Evolutionary conservation across 2,888 invertebrate genomes (phyloP).

Genomic region (Tenthredo livida): DNA sequence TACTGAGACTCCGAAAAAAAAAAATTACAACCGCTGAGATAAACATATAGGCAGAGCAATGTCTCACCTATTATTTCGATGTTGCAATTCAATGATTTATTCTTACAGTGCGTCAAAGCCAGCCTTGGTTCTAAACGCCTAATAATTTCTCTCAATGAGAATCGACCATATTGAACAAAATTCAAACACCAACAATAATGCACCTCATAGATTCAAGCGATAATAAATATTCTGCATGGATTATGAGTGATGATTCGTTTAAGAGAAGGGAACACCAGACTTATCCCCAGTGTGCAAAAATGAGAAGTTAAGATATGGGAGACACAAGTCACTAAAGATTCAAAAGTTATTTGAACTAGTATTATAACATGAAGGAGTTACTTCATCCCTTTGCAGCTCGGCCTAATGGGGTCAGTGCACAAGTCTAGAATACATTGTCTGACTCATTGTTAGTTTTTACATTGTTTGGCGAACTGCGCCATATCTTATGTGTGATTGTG

Average conservation of each 20-base stretch:
- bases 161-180: not conserved
- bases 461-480: not conserved
- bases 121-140: not conserved
- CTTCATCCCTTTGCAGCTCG: not conserved
- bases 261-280: not conserved
- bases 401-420: not conserved
- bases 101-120: not conserved
- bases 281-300: not conserved
- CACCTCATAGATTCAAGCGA: not conserved
- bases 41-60: slow-evolving; percentile 24
- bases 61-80: slow-evolving; percentile 2
- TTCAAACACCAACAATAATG: not conserved
- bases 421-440: not conserved
- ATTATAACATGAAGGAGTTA: not conserved
- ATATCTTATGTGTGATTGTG: not conserved
- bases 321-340: not conserved
- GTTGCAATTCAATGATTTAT: slow-evolving; percentile 26
- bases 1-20: not conserved
- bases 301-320: not conserved
- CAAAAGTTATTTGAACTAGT: not conserved
- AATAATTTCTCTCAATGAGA: not conserved
- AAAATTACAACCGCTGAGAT: slow-evolving; percentile 5
- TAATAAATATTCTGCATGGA: no score
- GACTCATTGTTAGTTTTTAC: not conserved
- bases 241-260: not conserved